Evolutionary conservation across 2,888 invertebrate genomes (phyloP).

Genomic region (Heliconius aoede): DNA sequence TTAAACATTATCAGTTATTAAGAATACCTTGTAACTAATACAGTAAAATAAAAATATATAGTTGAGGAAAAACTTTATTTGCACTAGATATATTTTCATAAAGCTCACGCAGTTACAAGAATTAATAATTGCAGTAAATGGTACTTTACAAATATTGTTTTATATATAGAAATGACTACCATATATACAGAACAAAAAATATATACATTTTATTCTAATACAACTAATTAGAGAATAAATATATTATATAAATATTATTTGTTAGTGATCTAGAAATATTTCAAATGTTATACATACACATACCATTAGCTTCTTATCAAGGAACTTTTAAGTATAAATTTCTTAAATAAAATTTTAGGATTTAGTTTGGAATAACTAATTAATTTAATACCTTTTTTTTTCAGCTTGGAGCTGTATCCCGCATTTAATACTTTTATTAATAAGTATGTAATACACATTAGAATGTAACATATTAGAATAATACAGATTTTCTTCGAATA

Average conservation of each 20-base stretch:
- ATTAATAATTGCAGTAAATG: background rate
- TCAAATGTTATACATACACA: background rate
- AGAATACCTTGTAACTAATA: background rate
- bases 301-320: background rate
- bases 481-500: background rate
- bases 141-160: slow-evolving; percentile 1
- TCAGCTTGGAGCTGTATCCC: background rate
- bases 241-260: slow-evolving; percentile 11
- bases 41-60: background rate
- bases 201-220: slow-evolving; percentile 1
- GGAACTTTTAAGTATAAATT: slow-evolving; percentile 9
- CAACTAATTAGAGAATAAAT: slow-evolving; percentile 6
- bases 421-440: slow-evolving; percentile 8
- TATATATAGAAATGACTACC: background rate
- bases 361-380: background rate
- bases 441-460: background rate
- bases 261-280: background rate
- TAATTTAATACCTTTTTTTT: slow-evolving; percentile 1
- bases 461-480: background rate
- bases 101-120: background rate
- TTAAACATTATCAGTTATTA: too few relatives aligned
- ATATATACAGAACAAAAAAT: slow-evolving; percentile 8
- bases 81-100: slow-evolving; percentile 11
- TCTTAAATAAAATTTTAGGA: background rate
- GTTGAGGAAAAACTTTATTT: slow-evolving; percentile 14